Base-by-base conservation (phyloP, 37 sponge, comb jelly and placozoan genomes). In the Hexactinellida sp. region DNA sequence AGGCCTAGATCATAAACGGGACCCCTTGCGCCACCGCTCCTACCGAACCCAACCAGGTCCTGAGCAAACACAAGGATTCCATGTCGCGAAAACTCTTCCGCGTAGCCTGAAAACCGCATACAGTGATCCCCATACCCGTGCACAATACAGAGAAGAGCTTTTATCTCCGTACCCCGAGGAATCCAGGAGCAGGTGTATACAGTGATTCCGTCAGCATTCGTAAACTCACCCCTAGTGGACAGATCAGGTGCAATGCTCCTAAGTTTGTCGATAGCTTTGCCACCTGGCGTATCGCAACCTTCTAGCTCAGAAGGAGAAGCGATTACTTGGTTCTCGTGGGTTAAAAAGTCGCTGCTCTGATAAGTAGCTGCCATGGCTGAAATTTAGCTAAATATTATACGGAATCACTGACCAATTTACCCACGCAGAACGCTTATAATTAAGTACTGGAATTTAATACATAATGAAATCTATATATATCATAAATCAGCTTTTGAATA, bases 401-500 rank as follows among this genome's bases (percentile, higher is more conserved):
- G n/a, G n/a, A n/a, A n/a, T n/a, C n/a, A n/a, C n/a, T n/a, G n/a
- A n/a, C n/a, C n/a, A n/a, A n/a, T n/a, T n/a, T n/a, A n/a, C n/a
- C n/a, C n/a, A n/a, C n/a, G n/a, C n/a, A n/a, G n/a, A n/a, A n/a
- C n/a, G n/a, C n/a, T n/a, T n/a, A n/a, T n/a, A n/a, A n/a, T n/a
- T n/a, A n/a, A n/a, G n/a, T n/a, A n/a, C n/a, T 21, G 76, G 13
- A 63, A 25, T 63, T 63, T 63, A 63, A 63, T 63, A 63, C 76
- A 63, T 63, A 28, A 63, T 63, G 76, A 63, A 63, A 32, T 28
- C 34, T 32, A 32, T 32, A 32, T 19, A 19, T 32, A 63, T 25
- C 34, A 63, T 63, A 7, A 63, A 63, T 63, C 76, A 63, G 76
- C 76, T n/a, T 63, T 63, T 25, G 30, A n/a, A 63, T 63, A 63